Conservation (phyloP, 2,888 invertebrate genomes). For the Nephrocerus scutellatus region DNA sequence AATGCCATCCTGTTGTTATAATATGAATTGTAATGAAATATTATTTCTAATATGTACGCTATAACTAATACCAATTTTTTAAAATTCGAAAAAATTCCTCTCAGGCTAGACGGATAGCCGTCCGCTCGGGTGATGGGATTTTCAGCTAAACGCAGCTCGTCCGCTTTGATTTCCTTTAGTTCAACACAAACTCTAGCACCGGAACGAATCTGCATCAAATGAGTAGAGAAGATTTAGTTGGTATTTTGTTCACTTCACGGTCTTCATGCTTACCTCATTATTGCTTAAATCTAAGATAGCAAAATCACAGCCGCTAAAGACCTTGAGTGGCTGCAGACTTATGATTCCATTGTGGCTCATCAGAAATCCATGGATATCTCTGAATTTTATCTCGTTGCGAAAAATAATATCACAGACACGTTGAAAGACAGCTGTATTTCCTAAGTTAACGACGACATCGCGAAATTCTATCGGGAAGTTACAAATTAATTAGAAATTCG, state of each 20-base stretch:
- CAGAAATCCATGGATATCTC: slow-evolving; percentile 32
- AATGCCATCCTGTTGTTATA: slow-evolving; percentile 31
- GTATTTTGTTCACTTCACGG: not conserved
- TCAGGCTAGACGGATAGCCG: slow-evolving; percentile 36
- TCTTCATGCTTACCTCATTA: slow-evolving; percentile 32
- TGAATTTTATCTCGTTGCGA: slow-evolving; percentile 34
- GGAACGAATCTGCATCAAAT: slow-evolving; percentile 31
- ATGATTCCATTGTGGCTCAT: slow-evolving; percentile 32
- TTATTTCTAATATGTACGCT: not conserved
- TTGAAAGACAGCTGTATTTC: slow-evolving; percentile 32
- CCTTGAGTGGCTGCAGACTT: slow-evolving; percentile 29
- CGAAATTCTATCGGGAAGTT: slow-evolving; percentile 20
- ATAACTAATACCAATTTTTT: slow-evolving; percentile 15
- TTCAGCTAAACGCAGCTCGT: slow-evolving; percentile 29
- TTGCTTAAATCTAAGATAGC: slow-evolving; percentile 32
- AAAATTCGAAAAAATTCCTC: slow-evolving; percentile 33
- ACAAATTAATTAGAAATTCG: not conserved
- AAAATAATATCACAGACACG: slow-evolving; percentile 32
- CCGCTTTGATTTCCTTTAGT: slow-evolving; percentile 31
- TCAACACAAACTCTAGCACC: slow-evolving; percentile 31
- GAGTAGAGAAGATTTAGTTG: not conserved
- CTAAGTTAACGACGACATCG: slow-evolving; percentile 31
- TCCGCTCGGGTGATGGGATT: slow-evolving; percentile 34
- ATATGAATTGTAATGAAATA: not conserved
- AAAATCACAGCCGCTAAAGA: slow-evolving; percentile 33